Conservation (phyloP, 2,113 vertebrate genomes). For the Gambusia holbrooki region DNA sequence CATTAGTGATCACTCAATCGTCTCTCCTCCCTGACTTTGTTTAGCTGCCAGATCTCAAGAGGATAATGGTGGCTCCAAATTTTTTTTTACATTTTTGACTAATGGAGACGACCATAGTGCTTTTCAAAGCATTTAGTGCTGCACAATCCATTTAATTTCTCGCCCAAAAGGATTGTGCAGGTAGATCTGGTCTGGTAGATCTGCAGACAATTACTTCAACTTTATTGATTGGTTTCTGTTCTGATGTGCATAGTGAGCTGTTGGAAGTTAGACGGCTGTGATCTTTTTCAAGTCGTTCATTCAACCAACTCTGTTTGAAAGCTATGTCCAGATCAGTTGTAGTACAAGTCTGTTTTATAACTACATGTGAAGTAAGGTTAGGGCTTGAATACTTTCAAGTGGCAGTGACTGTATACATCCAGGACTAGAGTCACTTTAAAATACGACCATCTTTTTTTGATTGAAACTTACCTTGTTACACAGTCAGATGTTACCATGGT, state of each 20-base stretch:
- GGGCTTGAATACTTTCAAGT: neutral
- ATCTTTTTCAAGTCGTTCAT: neutral
- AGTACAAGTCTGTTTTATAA: neutral
- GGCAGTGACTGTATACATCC: neutral
- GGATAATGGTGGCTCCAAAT: neutral
- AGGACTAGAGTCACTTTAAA: neutral
- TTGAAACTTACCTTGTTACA: neutral
- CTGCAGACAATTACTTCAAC: neutral
- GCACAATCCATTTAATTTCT: too few relatives aligned
- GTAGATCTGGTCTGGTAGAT: neutral
- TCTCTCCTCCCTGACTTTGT: neutral
- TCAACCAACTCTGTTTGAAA: too few relatives aligned
- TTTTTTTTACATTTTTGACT: neutral
- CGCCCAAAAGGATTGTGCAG: too few relatives aligned
- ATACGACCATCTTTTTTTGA: neutral
- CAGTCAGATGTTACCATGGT: conserved; percentile 4
- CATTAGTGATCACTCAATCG: neutral
- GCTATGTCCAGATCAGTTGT: neutral
- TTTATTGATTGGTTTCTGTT: neutral
- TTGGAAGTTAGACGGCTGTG: neutral
- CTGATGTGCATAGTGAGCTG: neutral
- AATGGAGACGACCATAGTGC: neutral
- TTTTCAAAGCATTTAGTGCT: neutral
- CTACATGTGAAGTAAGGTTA: neutral
- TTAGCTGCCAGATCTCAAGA: neutral